A percentile compares a stretch with the other conserved stretches of the same genome.
These are phyloP conservation scores for Spodoptera frugiperda DNA, from an alignment of 1,140 invertebrate genomes.

Conservation along the genomic window DNA sequence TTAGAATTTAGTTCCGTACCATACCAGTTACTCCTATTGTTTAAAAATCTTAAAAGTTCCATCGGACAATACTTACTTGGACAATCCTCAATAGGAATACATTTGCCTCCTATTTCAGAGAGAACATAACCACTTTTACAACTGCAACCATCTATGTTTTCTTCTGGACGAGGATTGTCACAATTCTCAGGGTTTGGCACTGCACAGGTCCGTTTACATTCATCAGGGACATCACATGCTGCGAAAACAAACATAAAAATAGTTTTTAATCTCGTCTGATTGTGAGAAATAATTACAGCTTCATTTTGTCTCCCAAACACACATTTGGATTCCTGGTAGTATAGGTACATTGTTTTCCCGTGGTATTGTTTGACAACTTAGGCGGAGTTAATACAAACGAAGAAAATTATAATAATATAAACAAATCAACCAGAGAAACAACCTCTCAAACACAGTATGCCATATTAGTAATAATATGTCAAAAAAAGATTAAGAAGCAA, in stretches of 20 bases:
- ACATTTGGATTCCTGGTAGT: too few species aligned
- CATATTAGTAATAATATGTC: not conserved
- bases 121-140: slow-evolving; percentile 55
- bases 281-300: too few species aligned
- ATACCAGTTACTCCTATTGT: too few species aligned
- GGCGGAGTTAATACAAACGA: too few species aligned
- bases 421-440: too few species aligned
- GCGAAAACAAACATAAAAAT: not conserved
- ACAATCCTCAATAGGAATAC: slow-evolving; percentile 57
- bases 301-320: too few species aligned
- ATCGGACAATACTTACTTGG: slow-evolving; percentile 51
- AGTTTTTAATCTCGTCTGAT: too few species aligned
- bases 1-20: too few species aligned
- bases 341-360: too few species aligned
- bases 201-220: slow-evolving; percentile 49
- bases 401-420: too few species aligned
- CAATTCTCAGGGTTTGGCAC: slow-evolving; percentile 53
- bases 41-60: not conserved
- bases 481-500: not conserved
- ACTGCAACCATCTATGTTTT: slow-evolving; percentile 47
- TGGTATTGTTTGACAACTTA: too few species aligned
- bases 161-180: slow-evolving; percentile 14
- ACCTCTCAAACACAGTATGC: too few species aligned
- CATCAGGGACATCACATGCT: slow-evolving; percentile 14
- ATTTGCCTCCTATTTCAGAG: slow-evolving; percentile 52